Evolutionary conservation across 2,888 invertebrate species (phyloP), one percentile per base, ranked within the genome.

Genomic region (Gasteruption jaculator): DNA sequence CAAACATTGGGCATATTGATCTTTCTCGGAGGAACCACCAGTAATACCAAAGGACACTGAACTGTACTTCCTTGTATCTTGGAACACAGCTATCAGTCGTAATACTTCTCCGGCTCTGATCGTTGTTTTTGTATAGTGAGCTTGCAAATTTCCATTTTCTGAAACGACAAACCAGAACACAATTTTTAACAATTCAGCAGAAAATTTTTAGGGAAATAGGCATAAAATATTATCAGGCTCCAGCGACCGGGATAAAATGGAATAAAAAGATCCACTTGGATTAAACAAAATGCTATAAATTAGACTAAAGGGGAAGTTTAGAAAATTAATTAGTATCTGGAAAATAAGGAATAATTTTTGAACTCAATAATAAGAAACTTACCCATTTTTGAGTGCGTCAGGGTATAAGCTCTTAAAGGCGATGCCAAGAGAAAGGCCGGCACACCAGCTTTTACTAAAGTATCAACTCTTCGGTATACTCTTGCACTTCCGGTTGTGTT

Each of bases 1-100:
- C 38, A 76, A 64, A 46, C 76, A 76, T 48, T 76, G 75, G 15
- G 76, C 75, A 49, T 76, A 76, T 54, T 74, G 72, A 58, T 73
- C 66, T 49, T 68, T 62, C 32, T 68, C 69, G 21, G 67, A 61
- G 8, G 61, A 56, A 20, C 60, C 54, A 21, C 68, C 59, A 38
- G 68, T 59, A 44, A 72, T 65, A 30, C 68, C 71, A 48, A 71
- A 71, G 14, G 71, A 65, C 21, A 68, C 59, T 19, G 65, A 58
- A 44, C 61, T 64, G 48, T 61, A 65, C 35, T 65, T 63, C 37
- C 67, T 59, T 31, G 75, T 71, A 58, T 77, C 76, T 49, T 76
- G 75, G 57, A 76, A 77, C 19, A 77, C 74, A 8, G 76, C 77
- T 41, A 76, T 64, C 43, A 77, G 65, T 38, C 75, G 73, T 22